Conservation (phyloP, 2,888 invertebrate genomes). For the Cremastinae sp. region DNA sequence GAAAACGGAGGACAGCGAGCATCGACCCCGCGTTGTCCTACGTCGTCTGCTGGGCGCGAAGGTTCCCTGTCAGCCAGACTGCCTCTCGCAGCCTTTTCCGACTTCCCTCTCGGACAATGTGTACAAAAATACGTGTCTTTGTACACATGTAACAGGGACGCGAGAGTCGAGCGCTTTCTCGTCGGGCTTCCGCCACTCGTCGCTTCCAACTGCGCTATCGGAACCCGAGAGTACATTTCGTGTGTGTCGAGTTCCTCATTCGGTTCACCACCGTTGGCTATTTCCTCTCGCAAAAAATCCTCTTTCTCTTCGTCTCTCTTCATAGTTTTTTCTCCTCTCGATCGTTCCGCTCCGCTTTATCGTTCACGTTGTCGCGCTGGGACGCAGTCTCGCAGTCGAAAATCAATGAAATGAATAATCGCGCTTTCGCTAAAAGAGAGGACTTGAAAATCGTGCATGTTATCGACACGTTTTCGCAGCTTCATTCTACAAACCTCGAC, state of each 20-base stretch:
- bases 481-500: not conserved
- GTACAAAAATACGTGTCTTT: slow-evolving; percentile 6
- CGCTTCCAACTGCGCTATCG: slow-evolving; percentile 56
- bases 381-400: slow-evolving; percentile 1
- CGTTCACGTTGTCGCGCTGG: slow-evolving; percentile 43
- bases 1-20: slow-evolving; percentile 70
- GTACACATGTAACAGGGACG: slow-evolving; percentile 30
- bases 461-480: not conserved
- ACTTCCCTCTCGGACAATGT: slow-evolving; percentile 53
- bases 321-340: slow-evolving; percentile 19
- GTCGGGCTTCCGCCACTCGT: slow-evolving; percentile 49
- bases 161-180: slow-evolving; percentile 44
- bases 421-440: not conserved
- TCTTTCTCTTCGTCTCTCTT: slow-evolving; percentile 12
- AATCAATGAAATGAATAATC: slow-evolving; percentile 26
- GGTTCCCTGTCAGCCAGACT: slow-evolving; percentile 53
- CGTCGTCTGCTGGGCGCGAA: slow-evolving; percentile 66
- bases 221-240: slow-evolving; percentile 26
- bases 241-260: slow-evolving; percentile 46
- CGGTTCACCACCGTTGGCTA: slow-evolving; percentile 48
- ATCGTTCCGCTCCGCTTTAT: slow-evolving; percentile 29
- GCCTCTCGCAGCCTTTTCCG: slow-evolving; percentile 57
- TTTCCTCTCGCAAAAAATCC: slow-evolving; percentile 41
- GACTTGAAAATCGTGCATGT: not conserved
- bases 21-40: slow-evolving; percentile 75